Evolutionary conservation across 1,140 invertebrate species (phyloP), one percentile per base, ranked within the genome.

Genomic region (Drosophila arawakana): DNA sequence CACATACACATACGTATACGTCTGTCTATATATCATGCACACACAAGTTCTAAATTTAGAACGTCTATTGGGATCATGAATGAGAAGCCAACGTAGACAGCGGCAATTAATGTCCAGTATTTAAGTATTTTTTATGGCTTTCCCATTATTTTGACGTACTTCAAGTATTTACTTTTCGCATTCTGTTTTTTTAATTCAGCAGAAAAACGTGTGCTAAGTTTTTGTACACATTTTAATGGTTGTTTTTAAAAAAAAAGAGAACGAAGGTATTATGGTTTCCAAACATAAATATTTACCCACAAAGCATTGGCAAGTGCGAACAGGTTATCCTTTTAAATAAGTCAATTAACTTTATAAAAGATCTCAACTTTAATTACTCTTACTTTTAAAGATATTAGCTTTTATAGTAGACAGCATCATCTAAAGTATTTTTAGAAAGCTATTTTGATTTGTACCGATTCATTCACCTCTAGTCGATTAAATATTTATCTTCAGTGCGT

Each of bases 161-260:
- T 41, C 9, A 43, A 34, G 21, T 59, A 60, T 46, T 25, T 59
- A 57, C 3, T 39, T 18, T 39, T 18, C 18, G n/a, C 21, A 44
- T 11, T 34, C 34, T 59, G 11, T 59, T 59, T 59, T 10, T 59
- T 59, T 59, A 59, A 59, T 43, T 46, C 1, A 11, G 3, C 57
- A 59, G 21, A 30, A 46, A 43, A 54, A 63, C 11, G 61, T 63
- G 49, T 25, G 30, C 74, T 81, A 78, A 81, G 66, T 78, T 81
- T 30, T 81, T 81, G 80, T 67, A 30, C 6, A 46, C 9, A 65
- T 55, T 65, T 65, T 46, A 46, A 46, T 55, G 61, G 1, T 13
- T 57, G 57, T 59, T 59, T 59, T 44, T 41, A 15, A 59, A 59
- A 13, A 59, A 25, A 30, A n/a, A n/a, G n/a, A 30, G 25, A 3